Conservation (phyloP, 2,797 vertebrate species). For the Cuculus canorus region DNA sequence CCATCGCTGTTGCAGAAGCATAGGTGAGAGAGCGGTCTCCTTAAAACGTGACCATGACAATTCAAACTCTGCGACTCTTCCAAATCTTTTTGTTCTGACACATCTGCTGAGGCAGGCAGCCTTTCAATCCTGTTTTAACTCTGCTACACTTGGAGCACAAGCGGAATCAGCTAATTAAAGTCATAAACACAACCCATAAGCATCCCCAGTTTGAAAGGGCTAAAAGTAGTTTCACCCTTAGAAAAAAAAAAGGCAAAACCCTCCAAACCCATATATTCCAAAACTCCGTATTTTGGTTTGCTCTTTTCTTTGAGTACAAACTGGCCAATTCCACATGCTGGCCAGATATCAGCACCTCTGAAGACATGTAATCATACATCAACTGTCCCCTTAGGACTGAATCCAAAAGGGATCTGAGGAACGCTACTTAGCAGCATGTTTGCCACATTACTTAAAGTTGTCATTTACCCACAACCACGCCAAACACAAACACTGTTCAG, state of each 20-base stretch:
- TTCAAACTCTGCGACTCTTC: background rate
- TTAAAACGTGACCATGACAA: background rate
- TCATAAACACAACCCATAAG: background rate
- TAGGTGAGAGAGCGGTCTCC: background rate
- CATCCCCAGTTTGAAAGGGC: background rate
- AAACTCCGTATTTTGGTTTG: background rate
- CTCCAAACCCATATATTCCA: background rate
- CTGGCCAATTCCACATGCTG: background rate
- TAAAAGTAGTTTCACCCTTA: background rate
- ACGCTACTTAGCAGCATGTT: rapidly evolving
- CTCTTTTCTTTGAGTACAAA: background rate
- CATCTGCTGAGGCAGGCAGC: background rate
- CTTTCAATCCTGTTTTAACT: background rate
- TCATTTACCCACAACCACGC: background rate
- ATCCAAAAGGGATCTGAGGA: background rate
- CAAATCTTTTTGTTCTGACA: background rate
- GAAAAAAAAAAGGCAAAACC: background rate
- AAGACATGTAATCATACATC: background rate
- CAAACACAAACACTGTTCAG: background rate
- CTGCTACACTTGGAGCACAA: background rate
- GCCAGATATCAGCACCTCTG: background rate
- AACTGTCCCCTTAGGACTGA: background rate
- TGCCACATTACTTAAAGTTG: background rate
- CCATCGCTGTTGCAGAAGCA: background rate
- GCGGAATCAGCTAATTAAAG: background rate